Conservation (phyloP, 2,888 invertebrate genomes). For the Pyrrhia umbra region DNA sequence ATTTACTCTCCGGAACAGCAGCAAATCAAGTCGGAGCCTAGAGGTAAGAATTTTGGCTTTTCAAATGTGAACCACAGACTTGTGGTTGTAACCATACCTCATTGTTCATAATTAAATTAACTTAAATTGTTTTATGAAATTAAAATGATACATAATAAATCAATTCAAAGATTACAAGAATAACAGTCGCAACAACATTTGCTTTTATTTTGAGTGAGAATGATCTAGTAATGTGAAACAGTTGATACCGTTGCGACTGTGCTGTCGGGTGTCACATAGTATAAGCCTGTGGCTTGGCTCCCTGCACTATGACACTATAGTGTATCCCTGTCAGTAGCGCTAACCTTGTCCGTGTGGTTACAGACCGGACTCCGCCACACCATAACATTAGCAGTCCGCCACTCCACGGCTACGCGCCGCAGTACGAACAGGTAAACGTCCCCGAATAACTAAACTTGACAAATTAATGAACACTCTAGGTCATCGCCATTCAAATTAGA, state of each 20-base stretch:
- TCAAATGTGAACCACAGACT: background rate
- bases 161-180: no score
- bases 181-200: no score
- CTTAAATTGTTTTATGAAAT: no score
- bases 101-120: background rate
- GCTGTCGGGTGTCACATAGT: no score
- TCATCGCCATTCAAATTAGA: background rate
- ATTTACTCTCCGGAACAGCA: constrained; percentile 66
- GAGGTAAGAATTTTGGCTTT: constrained; percentile 68
- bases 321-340: no score
- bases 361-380: constrained; percentile 75
- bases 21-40: constrained; percentile 81
- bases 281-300: no score
- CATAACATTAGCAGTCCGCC: constrained; percentile 71
- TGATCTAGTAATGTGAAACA: no score
- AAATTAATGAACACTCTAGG: constrained; percentile 2
- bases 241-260: no score
- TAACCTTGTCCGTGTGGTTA: constrained; percentile 43
- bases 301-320: no score
- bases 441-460: no score
- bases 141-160: no score
- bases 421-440: constrained; percentile 62
- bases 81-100: background rate
- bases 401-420: constrained; percentile 66
- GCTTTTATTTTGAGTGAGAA: no score